These are phyloP conservation scores for Fissipunctia ypsillon DNA, from an alignment of 2,888 invertebrate species.

Conservation along the genomic window DNA sequence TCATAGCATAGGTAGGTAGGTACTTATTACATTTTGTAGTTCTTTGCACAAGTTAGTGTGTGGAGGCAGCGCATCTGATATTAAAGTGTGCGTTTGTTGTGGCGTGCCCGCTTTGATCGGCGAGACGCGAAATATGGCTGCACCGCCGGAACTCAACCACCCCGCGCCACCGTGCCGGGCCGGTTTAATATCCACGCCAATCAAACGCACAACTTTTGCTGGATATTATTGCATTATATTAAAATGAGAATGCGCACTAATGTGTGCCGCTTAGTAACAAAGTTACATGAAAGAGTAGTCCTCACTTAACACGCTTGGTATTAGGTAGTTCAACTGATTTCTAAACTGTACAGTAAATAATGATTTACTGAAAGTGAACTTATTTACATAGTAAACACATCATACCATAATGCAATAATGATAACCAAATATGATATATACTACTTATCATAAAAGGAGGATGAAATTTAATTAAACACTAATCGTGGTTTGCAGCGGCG, in stretches of 20 bases:
- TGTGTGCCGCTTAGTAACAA: neutral
- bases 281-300: too few relatives aligned
- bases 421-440: neutral
- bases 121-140: slow-evolving; percentile 83
- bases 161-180: slow-evolving; percentile 25
- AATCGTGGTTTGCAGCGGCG: slow-evolving; percentile 55
- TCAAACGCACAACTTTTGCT: slow-evolving; percentile 45
- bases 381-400: neutral
- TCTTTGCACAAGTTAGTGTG: slow-evolving; percentile 39
- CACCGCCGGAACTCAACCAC: slow-evolving; percentile 71
- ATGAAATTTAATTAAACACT: slow-evolving; percentile 79
- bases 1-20: neutral
- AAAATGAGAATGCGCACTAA: neutral
- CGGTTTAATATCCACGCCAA: slow-evolving; percentile 75
- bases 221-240: slow-evolving; percentile 33
- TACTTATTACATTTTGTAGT: slow-evolving; percentile 28
- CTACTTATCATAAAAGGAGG: slow-evolving; percentile 44
- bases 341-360: neutral
- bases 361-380: neutral
- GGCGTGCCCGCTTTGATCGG: slow-evolving; percentile 80
- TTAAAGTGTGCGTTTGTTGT: slow-evolving; percentile 61
- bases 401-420: neutral
- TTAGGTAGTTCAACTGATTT: neutral
- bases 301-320: neutral
- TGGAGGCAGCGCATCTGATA: slow-evolving; percentile 61